Conservation (phyloP, 1,140 invertebrate species). For the Dinoponera quadriceps region DNA sequence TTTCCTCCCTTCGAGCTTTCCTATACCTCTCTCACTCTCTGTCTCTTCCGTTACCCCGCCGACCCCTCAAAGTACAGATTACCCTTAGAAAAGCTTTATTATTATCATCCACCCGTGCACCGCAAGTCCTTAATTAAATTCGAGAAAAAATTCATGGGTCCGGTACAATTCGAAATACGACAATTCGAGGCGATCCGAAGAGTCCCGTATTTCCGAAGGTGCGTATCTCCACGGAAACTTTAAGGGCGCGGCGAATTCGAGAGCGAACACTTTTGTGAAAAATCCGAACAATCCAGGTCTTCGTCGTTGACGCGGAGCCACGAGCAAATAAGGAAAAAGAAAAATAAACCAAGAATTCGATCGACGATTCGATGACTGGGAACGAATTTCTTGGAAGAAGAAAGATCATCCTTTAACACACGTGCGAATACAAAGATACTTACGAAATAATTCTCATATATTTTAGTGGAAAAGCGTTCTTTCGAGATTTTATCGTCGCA, state of each 20-base stretch:
- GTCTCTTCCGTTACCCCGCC: not conserved
- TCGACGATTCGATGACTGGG: too few species aligned
- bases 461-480: too few species aligned
- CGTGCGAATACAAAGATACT: too few species aligned
- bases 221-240: not conserved
- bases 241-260: not conserved
- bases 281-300: too few species aligned
- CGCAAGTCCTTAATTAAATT: constrained; percentile 78
- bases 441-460: too few species aligned
- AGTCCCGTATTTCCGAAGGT: not conserved
- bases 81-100: constrained; percentile 73
- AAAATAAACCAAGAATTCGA: too few species aligned
- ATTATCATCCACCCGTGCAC: constrained; percentile 75
- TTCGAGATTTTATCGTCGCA: too few species aligned
- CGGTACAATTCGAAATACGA: constrained; percentile 47
- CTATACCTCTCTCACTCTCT: not conserved
- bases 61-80: constrained; percentile 62
- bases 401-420: too few species aligned
- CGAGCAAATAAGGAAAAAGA: too few species aligned
- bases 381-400: too few species aligned
- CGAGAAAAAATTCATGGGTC: constrained; percentile 74
- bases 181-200: constrained; percentile 27
- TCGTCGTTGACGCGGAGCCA: too few species aligned
- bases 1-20: not conserved
- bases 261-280: too few species aligned